Evolutionary conservation across 2,113 vertebrate species (phyloP).

Genomic region (Clinocottus analis): DNA sequence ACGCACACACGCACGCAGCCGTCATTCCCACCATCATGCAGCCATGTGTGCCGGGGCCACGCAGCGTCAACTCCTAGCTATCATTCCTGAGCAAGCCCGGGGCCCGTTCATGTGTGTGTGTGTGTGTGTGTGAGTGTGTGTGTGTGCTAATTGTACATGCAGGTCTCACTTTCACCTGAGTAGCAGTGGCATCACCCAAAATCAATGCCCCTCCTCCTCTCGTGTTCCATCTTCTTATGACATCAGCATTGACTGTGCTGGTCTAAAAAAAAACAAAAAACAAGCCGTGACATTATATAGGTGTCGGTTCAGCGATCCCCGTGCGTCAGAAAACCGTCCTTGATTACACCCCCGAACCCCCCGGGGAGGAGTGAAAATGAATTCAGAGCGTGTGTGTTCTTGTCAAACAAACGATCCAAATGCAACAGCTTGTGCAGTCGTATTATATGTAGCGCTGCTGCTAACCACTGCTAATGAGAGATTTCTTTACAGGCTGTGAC

Average conservation of each 20-base stretch:
- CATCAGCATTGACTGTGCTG: slow-evolving; percentile 31
- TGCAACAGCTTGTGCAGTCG: slow-evolving; percentile 23
- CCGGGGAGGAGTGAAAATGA: background rate
- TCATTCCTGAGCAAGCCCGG: slow-evolving; percentile 59
- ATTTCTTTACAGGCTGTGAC: background rate
- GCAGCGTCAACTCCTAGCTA: slow-evolving; percentile 24
- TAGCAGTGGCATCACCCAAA: slow-evolving; percentile 20
- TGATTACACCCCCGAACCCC: slow-evolving; percentile 29
- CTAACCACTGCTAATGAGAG: slow-evolving; percentile 41
- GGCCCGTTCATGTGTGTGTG: background rate
- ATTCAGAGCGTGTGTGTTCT: slow-evolving; percentile 10
- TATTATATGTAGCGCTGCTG: slow-evolving; percentile 11
- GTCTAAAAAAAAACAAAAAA: background rate
- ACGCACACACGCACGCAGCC: background rate
- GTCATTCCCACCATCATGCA: slow-evolving; percentile 2
- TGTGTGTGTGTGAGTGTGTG: slow-evolving; percentile 12
- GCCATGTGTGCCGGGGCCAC: slow-evolving; percentile 53
- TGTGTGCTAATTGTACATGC: slow-evolving; percentile 15
- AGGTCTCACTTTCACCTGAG: slow-evolving; percentile 21
- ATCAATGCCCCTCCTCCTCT: background rate
- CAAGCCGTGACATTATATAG: slow-evolving; percentile 40
- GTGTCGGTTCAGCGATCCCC: slow-evolving; percentile 27
- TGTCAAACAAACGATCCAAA: slow-evolving; percentile 29
- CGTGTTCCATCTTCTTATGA: background rate
- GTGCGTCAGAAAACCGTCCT: slow-evolving; percentile 18